Conservation (phyloP, 2,888 invertebrate genomes). For the Theretra japonica region DNA sequence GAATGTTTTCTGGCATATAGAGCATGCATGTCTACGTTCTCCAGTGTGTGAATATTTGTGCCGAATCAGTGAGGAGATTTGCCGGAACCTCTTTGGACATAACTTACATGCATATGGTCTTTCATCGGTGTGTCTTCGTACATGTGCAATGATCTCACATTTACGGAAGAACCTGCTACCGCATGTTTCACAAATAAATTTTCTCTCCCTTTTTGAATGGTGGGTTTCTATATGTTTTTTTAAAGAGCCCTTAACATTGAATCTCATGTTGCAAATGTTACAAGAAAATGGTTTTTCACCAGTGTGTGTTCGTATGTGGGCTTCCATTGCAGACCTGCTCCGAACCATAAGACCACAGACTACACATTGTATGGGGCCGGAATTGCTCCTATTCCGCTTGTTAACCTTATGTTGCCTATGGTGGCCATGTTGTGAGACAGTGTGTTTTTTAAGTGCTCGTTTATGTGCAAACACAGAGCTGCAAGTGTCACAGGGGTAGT, state of each 20-base stretch:
- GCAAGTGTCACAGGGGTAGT: background rate
- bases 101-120: constrained; percentile 69
- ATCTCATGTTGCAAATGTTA: constrained; percentile 59
- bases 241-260: constrained; percentile 65
- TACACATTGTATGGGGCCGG: constrained; percentile 63
- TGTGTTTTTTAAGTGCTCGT: constrained; percentile 15
- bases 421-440: background rate
- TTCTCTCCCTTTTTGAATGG: constrained; percentile 64
- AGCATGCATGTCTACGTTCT: constrained; percentile 71
- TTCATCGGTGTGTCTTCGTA: constrained; percentile 73
- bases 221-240: constrained; percentile 65
- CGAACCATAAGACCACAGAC: constrained; percentile 64
- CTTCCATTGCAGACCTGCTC: constrained; percentile 68
- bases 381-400: constrained; percentile 50
- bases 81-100: constrained; percentile 67
- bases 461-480: constrained; percentile 5
- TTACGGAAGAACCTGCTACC: constrained; percentile 73
- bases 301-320: constrained; percentile 73
- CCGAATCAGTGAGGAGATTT: constrained; percentile 71
- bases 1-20: constrained; percentile 70
- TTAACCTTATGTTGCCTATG: constrained; percentile 41
- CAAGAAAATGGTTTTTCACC: constrained; percentile 75
- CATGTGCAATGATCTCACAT: constrained; percentile 71
- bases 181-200: constrained; percentile 75
- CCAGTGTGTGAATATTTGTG: constrained; percentile 76